These are phyloP conservation scores for Sprattus sprattus DNA, from an alignment of 2,113 vertebrate species.

Conservation along the genomic window DNA sequence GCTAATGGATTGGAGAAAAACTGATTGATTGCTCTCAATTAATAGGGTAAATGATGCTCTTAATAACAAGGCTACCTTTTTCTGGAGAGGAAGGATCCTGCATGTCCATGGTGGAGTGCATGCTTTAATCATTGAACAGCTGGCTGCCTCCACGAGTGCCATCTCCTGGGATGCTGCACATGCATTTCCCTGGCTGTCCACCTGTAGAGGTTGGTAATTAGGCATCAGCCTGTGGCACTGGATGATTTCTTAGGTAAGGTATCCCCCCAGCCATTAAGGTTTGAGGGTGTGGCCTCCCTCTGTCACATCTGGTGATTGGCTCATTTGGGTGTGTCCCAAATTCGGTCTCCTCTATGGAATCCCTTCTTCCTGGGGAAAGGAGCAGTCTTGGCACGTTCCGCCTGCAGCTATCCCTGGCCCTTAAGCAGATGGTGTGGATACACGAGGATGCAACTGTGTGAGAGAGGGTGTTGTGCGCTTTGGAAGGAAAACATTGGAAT, in stretches of 20 bases:
- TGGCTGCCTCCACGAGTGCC: background rate
- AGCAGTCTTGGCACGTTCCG: background rate
- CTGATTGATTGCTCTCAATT: background rate
- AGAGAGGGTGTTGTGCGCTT: background rate
- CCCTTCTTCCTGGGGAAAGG: background rate
- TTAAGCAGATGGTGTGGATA: background rate
- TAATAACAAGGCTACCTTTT: background rate
- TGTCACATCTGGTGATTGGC: background rate
- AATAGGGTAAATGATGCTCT: background rate
- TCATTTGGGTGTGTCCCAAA: background rate
- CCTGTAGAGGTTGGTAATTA: conserved; percentile 2
- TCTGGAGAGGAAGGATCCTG: background rate
- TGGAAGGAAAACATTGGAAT: background rate
- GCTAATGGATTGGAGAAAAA: background rate
- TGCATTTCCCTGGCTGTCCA: background rate
- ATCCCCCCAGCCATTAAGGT: background rate
- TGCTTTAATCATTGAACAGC: background rate
- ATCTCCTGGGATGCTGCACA: background rate
- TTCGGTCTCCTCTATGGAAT: background rate
- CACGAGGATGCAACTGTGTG: background rate
- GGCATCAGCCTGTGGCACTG: background rate
- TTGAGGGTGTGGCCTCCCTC: background rate
- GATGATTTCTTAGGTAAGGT: background rate
- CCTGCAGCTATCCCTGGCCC: background rate
- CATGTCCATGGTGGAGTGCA: background rate